Base-by-base conservation (phyloP, 2,797 vertebrate species). In the Sebastes kiyomatsui region DNA sequence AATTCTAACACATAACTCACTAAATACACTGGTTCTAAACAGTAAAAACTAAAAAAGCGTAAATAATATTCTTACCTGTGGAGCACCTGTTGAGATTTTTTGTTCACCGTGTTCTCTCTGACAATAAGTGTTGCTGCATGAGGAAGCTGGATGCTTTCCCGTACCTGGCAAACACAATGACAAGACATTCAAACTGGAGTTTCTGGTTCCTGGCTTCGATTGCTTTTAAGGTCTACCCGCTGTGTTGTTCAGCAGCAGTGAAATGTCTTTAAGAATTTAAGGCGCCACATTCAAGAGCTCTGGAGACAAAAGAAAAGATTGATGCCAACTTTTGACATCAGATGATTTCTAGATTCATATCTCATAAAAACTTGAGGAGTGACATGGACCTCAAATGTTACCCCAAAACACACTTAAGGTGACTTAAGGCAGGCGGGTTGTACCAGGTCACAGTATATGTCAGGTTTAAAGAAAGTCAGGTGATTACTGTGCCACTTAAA, bases 131-230 rank as follows among this genome's bases (percentile, higher is more conserved):
- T 4, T 13, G 52, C 58, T 65, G 28, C 16, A 35, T 2, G 22
- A 89, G 70, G 81, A 86, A 84, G 71, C 72, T 71, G 27, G 9
- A 5, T 6, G n/a, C 14, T 23, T 22, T 46, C 30, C 6, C n/a
- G 2, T 20, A 6, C 33, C 58, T 67, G 33, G 9, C n/a, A 76
- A 33, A 81, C 33, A 71, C 38, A 67, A 1, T 28, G 8, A 54
- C 14, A 2, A 10, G 16, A 46, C 11, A 64, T 54, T 77, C 52
- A 61, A 2, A n/a, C 90, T 78, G 79, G 94, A 87, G 5, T 90
- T 89, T 88, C 94, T 81, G 81, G 92, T 93, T 94, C 38, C 4
- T 58, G 0, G 6, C 18, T 52, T 46, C 18, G 28, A 0, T 23
- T 23, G 12, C 62, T 67, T 25, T 74, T 61, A 64, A 77, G 25